phyloP scores from a whole-genome alignment of 2,797 vertebrate species.

The Gallinago stenura region DNA sequence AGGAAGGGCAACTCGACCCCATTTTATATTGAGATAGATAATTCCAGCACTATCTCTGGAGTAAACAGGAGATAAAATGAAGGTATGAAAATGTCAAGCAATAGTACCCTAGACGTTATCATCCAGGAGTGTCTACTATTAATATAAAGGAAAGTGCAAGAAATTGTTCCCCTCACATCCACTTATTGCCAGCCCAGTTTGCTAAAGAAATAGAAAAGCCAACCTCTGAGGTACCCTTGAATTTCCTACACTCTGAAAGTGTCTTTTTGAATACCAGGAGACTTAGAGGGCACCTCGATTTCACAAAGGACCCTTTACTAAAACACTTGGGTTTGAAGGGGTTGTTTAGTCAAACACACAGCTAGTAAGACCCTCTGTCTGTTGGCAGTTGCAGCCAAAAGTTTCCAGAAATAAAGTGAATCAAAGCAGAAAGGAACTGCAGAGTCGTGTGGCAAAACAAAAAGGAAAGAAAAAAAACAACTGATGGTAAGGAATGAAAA shows the following conservation, averaged over 20 bases:
- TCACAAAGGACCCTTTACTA: neutral
- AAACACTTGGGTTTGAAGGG: neutral
- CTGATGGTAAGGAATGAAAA: neutral
- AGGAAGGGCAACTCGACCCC: neutral
- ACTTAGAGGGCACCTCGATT: neutral
- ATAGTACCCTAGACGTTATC: neutral
- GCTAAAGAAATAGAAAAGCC: neutral
- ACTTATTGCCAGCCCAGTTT: neutral
- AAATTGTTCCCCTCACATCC: constrained; percentile 3
- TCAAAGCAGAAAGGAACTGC: neutral
- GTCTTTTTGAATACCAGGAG: neutral
- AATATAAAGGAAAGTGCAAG: neutral
- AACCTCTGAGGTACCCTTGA: neutral
- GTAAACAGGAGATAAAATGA: constrained; percentile 19
- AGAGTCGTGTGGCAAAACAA: neutral
- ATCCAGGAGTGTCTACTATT: neutral
- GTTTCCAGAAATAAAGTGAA: neutral
- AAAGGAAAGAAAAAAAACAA: neutral
- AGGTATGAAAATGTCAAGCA: neutral
- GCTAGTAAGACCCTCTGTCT: neutral
- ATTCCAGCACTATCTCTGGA: constrained; percentile 1
- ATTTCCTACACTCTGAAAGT: neutral
- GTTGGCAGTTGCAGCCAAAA: accelerated
- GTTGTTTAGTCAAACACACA: neutral
- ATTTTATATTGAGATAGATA: neutral